Percentiles rank a stretch among this genome's conserved stretches.
These are phyloP conservation scores for Zhengitettix transpicula DNA, from an alignment of 2,888 invertebrate genomes.

Conservation along the genomic window DNA sequence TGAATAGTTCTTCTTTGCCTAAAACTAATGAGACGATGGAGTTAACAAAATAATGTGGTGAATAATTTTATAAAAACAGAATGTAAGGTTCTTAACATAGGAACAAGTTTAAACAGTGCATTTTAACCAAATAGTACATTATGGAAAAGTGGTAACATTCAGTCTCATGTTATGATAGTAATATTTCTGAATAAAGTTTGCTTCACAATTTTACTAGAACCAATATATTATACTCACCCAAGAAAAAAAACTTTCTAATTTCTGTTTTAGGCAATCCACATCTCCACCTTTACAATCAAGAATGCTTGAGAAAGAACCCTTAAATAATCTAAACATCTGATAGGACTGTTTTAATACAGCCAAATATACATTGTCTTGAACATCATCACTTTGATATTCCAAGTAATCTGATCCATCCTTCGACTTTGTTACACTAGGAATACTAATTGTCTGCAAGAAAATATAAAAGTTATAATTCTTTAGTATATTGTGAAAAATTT, in stretches of 20 bases:
- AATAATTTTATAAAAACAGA: too few species aligned
- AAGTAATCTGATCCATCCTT: conserved; percentile 50
- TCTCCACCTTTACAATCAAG: conserved; percentile 33
- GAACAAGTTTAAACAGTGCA: too few species aligned
- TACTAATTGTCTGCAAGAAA: conserved; percentile 49
- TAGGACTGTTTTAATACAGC: conserved; percentile 60
- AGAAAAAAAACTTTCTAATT: conserved; percentile 62
- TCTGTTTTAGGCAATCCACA: conserved; percentile 42
- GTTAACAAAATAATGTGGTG: too few species aligned
- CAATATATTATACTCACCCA: conserved; percentile 36
- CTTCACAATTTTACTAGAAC: not conserved
- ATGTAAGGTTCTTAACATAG: too few species aligned
- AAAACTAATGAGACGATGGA: too few species aligned
- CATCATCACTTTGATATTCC: conserved; percentile 68
- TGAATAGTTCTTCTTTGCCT: too few species aligned
- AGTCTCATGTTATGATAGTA: too few species aligned
- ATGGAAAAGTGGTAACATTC: too few species aligned
- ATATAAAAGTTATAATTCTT: not conserved
- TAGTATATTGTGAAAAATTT: too few species aligned
- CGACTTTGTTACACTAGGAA: conserved; percentile 50
- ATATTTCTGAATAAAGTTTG: too few species aligned
- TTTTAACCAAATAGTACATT: too few species aligned
- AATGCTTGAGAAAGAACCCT: conserved; percentile 56
- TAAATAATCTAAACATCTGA: conserved; percentile 69
- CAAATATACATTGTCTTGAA: conserved; percentile 58